These are phyloP conservation scores for Burhinus oedicnemus DNA, from an alignment of 2,113 vertebrate genomes.

Conservation along the genomic window DNA sequence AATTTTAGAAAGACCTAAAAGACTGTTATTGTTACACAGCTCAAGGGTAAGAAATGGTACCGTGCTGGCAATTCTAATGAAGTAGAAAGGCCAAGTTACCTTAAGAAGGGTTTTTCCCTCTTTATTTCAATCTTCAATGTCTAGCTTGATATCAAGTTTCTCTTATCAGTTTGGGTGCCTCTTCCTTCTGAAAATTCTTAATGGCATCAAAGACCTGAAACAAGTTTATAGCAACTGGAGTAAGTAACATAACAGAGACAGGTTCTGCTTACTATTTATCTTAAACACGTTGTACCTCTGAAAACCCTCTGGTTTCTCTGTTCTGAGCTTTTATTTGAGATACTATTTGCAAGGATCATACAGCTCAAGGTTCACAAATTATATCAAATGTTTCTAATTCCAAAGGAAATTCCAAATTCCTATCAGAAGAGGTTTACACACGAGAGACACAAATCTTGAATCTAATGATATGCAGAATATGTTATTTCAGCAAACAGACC, in stretches of 20 bases:
- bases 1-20: background rate
- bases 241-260: background rate
- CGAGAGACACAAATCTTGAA: background rate
- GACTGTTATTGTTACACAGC: background rate
- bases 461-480: background rate
- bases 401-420: background rate
- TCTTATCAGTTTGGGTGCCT: slow-evolving; percentile 67
- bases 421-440: background rate
- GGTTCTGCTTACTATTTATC: background rate
- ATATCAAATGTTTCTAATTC: background rate
- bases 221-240: background rate
- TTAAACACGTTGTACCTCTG: background rate
- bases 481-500: background rate
- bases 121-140: slow-evolving; percentile 63
- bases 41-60: background rate
- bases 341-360: background rate
- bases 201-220: slow-evolving; percentile 74
- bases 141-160: slow-evolving; percentile 71
- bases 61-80: background rate
- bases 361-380: background rate
- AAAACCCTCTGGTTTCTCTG: background rate
- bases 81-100: slow-evolving; percentile 9
- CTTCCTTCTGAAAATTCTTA: slow-evolving; percentile 77
- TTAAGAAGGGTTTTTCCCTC: slow-evolving; percentile 73
- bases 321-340: background rate